These are phyloP conservation scores for Sebastes steindachneri DNA, from an alignment of 2,797 vertebrate genomes.

Conservation along the genomic window DNA sequence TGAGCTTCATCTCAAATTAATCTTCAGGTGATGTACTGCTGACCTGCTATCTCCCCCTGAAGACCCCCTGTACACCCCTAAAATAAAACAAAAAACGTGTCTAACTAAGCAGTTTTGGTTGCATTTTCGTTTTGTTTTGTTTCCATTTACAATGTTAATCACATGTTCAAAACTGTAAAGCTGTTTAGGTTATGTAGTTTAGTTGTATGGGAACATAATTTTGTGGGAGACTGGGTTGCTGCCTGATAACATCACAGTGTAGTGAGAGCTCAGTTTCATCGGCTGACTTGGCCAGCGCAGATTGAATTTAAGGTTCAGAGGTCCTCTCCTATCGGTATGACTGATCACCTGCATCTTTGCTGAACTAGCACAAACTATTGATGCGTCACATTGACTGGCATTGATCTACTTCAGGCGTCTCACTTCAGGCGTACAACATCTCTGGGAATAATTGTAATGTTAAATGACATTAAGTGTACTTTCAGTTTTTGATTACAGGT, in stretches of 20 bases:
- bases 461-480: not conserved
- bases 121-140: too few relatives aligned
- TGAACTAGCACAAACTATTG: slow-evolving; percentile 59
- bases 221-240: too few relatives aligned
- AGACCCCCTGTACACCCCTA: too few relatives aligned
- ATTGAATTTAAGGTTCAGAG: slow-evolving; percentile 47
- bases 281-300: not conserved
- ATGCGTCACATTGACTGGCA: slow-evolving; percentile 56
- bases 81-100: too few relatives aligned
- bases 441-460: slow-evolving; percentile 1
- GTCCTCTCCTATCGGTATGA: slow-evolving; percentile 54
- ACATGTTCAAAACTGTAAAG: too few relatives aligned
- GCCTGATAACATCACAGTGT: slow-evolving; percentile 3
- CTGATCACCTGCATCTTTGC: slow-evolving; percentile 55
- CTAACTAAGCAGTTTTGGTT: too few relatives aligned
- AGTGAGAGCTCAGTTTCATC: not conserved
- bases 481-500: not conserved
- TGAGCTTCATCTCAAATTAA: too few relatives aligned
- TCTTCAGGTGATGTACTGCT: too few relatives aligned
- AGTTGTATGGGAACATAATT: too few relatives aligned
- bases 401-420: slow-evolving; percentile 47
- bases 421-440: slow-evolving; percentile 1
- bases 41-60: too few relatives aligned
- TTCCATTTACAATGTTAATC: too few relatives aligned
- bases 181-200: too few relatives aligned